Evolutionary conservation across 1,140 invertebrate genomes (phyloP), one percentile per base, ranked within the genome.

Genomic region (Saxidomus purpurata): DNA sequence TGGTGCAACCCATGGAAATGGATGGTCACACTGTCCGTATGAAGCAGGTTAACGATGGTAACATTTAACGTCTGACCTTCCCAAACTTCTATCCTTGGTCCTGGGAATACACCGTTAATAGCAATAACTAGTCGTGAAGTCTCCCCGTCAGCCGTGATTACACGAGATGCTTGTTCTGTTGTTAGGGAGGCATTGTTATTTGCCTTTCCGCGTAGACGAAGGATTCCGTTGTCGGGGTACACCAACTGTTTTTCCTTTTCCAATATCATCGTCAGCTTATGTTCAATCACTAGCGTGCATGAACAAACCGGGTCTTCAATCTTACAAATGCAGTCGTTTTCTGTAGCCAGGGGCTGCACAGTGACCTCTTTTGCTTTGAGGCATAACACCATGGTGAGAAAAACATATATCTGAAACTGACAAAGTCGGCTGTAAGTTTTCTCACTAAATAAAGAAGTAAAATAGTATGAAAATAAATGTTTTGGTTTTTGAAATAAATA

Each of bases 1-100:
- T 98, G 98, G 95, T 97, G 97, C 71, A 98, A 97, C 55, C 98
- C 98, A 83, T 98, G 97, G 98, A 98, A 99, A 95, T 99, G 98
- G 84, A 99, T 97, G 0, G 97, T 97, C 1, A 97, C 97, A 94
- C 97, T 97, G 96, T 98, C 97, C 87, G 98, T 43, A 43, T 43
- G n/a, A n/a, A n/a, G n/a, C n/a, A n/a, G n/a, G n/a, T n/a, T 43
- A 43, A 43, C 43, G 15, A 43, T 43, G 43, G 43, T 43, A 15
- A 67, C 96, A 22, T 98, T 97, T 1, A 99, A 97, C 90, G 97
- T 97, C 93, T 99, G 98, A 90, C 97, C 97, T 95, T 98, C 97
- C 93, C 98, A 99, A 0, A 98, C 98, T 96, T 98, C 96, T 63
- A 97, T 92, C 19, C 86, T 17, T 31, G 94, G 94, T 15, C 94